Conservation (phyloP, 1,140 invertebrate species). For the Archegozetes longisetosus region DNA sequence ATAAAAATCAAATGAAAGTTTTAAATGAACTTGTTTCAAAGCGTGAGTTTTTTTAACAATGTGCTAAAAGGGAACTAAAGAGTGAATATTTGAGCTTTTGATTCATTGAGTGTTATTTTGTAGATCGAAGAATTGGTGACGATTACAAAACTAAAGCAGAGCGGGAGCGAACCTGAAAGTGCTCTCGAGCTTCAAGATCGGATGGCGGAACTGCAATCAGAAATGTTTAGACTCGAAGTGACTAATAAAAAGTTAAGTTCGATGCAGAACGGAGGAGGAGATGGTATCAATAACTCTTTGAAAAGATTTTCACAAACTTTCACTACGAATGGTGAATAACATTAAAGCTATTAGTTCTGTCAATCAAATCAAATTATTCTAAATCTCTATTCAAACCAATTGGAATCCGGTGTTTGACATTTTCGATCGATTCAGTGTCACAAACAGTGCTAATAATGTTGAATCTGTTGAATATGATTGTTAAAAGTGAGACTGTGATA, state of each 20-base stretch:
- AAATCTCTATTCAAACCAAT: too few species aligned
- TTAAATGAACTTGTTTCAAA: too few species aligned
- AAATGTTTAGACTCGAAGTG: conserved; percentile 41
- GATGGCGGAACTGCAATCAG: conserved; percentile 73
- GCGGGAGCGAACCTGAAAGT: conserved; percentile 44
- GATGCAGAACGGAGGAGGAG: conserved; percentile 7
- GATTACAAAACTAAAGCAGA: conserved; percentile 70
- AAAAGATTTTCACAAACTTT: not conserved
- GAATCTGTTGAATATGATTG: too few species aligned
- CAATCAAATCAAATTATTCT: too few species aligned
- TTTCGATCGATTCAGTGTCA: too few species aligned
- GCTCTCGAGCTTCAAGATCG: conserved; percentile 75
- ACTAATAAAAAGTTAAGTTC: conserved; percentile 14
- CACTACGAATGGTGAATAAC: not conserved
- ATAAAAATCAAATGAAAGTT: too few species aligned
- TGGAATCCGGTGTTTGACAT: too few species aligned
- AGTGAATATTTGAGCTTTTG: not conserved
- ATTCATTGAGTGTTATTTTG: not conserved
- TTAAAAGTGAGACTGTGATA: too few species aligned
- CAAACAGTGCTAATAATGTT: too few species aligned
- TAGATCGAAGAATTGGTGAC: conserved; percentile 76
- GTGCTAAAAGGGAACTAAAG: conserved; percentile 54
- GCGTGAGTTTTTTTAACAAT: conserved; percentile 80
- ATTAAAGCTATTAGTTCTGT: too few species aligned
- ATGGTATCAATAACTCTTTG: not conserved